phyloP scores from a whole-genome alignment of 2,888 invertebrate species.

The Hypolimnas misippus region DNA sequence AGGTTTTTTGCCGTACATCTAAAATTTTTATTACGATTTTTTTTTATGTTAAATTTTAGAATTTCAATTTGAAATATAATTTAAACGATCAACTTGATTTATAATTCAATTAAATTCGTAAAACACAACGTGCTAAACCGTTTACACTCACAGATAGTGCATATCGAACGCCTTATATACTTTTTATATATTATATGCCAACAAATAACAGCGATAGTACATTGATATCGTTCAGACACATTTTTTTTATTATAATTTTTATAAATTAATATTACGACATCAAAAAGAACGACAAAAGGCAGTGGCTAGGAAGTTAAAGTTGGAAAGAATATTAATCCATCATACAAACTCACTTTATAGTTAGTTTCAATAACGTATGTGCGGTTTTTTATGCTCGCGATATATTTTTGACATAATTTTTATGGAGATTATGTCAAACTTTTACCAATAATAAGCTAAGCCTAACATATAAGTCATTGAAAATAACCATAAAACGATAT shows the following conservation, averaged over 20 bases:
- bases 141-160: constrained; percentile 19
- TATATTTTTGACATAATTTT: too few relatives aligned
- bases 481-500: too few relatives aligned
- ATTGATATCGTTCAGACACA: constrained; percentile 13
- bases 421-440: too few relatives aligned
- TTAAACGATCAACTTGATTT: constrained; percentile 34
- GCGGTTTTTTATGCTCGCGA: too few relatives aligned
- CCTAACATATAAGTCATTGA: too few relatives aligned
- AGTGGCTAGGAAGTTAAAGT: background rate
- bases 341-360: too few relatives aligned
- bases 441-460: too few relatives aligned
- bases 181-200: constrained; percentile 52
- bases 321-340: background rate
- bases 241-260: background rate
- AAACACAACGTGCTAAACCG: constrained; percentile 43
- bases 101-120: constrained; percentile 42
- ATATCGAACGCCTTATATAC: constrained; percentile 43
- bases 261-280: constrained; percentile 1
- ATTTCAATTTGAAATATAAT: constrained; percentile 26
- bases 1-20: background rate
- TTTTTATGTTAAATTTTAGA: background rate
- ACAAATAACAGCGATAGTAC: constrained; percentile 56
- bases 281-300: background rate
- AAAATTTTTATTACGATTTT: background rate
- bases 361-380: too few relatives aligned